Percentiles rank a stretch among this genome's conserved stretches.
Conservation (phyloP, 2,113 vertebrate genomes). For the Eulemur rufifrons region DNA sequence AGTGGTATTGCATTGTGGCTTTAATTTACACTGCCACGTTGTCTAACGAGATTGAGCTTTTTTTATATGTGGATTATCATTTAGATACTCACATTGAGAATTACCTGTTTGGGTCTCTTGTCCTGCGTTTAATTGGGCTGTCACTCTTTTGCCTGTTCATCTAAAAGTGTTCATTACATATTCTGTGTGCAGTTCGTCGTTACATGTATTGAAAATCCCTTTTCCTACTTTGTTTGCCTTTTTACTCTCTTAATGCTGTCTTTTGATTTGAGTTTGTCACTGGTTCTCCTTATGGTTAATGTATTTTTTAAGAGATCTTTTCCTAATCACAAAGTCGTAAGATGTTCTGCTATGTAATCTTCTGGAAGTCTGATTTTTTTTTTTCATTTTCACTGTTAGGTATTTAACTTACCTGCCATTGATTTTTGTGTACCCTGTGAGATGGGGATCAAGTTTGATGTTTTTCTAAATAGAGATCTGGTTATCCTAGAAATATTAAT, state of each 20-base stretch:
- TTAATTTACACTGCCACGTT: background rate
- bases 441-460: background rate
- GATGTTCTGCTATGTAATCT: background rate
- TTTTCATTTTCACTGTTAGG: background rate
- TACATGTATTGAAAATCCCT: background rate
- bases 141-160: background rate
- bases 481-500: background rate
- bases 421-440: background rate
- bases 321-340: background rate
- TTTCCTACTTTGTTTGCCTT: background rate
- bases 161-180: background rate
- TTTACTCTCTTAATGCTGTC: background rate
- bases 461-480: background rate
- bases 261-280: background rate
- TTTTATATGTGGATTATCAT: background rate
- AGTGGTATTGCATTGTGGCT: background rate
- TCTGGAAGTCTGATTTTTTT: background rate
- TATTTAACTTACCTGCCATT: background rate
- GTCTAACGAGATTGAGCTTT: background rate
- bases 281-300: background rate
- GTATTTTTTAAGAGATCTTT: background rate
- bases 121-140: background rate
- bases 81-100: background rate
- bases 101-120: background rate
- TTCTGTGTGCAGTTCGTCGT: background rate